Base-by-base conservation (phyloP, 2,888 invertebrate genomes). In the Rhamnusium bicolor region DNA sequence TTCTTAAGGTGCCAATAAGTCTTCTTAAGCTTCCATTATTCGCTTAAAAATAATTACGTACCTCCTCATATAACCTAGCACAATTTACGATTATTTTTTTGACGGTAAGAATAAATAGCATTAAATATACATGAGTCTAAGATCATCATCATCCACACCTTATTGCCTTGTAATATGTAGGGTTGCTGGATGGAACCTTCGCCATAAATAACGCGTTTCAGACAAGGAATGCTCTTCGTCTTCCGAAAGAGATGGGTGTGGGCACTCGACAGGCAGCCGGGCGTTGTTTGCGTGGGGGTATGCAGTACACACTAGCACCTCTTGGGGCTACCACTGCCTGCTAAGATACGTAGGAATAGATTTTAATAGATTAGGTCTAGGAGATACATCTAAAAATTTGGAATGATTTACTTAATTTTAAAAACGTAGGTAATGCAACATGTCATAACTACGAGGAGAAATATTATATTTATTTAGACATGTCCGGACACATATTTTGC, bases 201-300 rank as follows among this genome's bases (percentile, higher is more conserved):
- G 29, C 53, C 70, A 66, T 66, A 68, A 74, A 74, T 69, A 74
- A 74, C 46, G 56, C 65, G 19, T 24, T 32, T 60, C 32, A 58
- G 49, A 47, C 70, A 27, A 58, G 66, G 58, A 71, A 53, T 66
- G 60, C 65, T 71, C 66, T 69, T 56, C 65, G 58, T 72, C 69
- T 69, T 69, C 68, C 24, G 69, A 74, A 67, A 74, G 76, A 77
- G 77, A 79, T 73, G 76, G 75, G 78, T 72, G 80, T 76, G 80
- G 76, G 72, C 65, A 69, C 69, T 70, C 73, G 72, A 72, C 73
- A 68, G 76, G 72, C 76, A 69, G 71, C 74, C 68, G 75, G 74
- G 74, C 72, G 79, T 77, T 72, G 66, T 69, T 53, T 62, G 76
- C 78, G 78, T 78, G 78, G 80, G 78, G 79, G 76, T 74, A 74